A percentile compares a stretch with the other conserved stretches of the same genome.
Evolutionary conservation across 2,113 vertebrate species (phyloP).

Genomic region (Rattus norvegicus): GRCr8 NC_086021.1:29471001-29471500

Average conservation of each 20-base stretch:
- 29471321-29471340: slow-evolving; percentile 82
- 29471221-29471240: slow-evolving; percentile 31
- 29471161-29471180: neutral
- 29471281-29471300: slow-evolving; percentile 62
- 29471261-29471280: slow-evolving; percentile 75
- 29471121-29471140: neutral
- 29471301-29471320: slow-evolving; percentile 26
- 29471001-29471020: slow-evolving; percentile 75
- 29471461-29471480: slow-evolving; percentile 85
- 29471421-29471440: slow-evolving; percentile 78
- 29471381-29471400: slow-evolving; percentile 64
- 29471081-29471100: neutral
- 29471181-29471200: neutral
- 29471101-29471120: neutral
- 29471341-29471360: slow-evolving; percentile 59
- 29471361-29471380: slow-evolving; percentile 71
- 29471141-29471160: neutral
- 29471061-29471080: neutral
- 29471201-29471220: neutral
- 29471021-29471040: slow-evolving; percentile 73
- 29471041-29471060: neutral
- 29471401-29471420: slow-evolving; percentile 69
- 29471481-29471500: slow-evolving; percentile 81
- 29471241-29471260: slow-evolving; percentile 77
- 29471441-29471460: slow-evolving; percentile 85